A percentile compares a stretch with the other conserved stretches of the same genome.
Conservation (phyloP, 2,888 invertebrate species). For the Drosophila pseudotalamancana region DNA sequence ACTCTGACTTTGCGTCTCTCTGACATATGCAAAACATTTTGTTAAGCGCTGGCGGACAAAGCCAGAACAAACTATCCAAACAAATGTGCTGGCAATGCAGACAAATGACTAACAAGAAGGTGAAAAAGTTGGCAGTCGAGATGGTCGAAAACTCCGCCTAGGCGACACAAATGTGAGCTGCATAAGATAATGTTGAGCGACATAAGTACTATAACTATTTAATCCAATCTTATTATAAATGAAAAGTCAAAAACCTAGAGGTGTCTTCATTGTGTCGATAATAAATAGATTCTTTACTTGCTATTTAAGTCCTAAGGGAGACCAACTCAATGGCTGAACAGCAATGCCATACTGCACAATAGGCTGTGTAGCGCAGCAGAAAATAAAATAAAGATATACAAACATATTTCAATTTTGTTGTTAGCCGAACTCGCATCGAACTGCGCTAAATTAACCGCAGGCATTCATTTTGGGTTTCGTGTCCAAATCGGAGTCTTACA, state of each 20-base stretch:
- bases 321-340: neutral
- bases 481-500: slow-evolving; percentile 22
- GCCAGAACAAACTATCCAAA: slow-evolving; percentile 39
- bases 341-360: slow-evolving; percentile 15
- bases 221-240: too few species aligned
- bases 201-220: neutral
- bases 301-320: neutral
- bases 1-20: slow-evolving; percentile 41
- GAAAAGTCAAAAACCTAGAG: too few species aligned
- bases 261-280: too few species aligned
- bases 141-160: slow-evolving; percentile 5
- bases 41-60: slow-evolving; percentile 49
- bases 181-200: neutral
- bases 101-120: slow-evolving; percentile 66
- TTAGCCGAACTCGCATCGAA: slow-evolving; percentile 50
- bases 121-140: slow-evolving; percentile 44
- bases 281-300: too few species aligned
- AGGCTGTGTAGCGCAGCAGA: slow-evolving; percentile 24
- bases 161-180: slow-evolving; percentile 33
- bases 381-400: slow-evolving; percentile 58
- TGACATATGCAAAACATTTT: slow-evolving; percentile 76
- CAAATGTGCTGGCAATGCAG: slow-evolving; percentile 65
- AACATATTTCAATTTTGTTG: slow-evolving; percentile 70
- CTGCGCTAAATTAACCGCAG: slow-evolving; percentile 78
- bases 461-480: slow-evolving; percentile 61